phyloP scores from a whole-genome alignment of 2,888 invertebrate species.

The Epistrophe eligans region DNA sequence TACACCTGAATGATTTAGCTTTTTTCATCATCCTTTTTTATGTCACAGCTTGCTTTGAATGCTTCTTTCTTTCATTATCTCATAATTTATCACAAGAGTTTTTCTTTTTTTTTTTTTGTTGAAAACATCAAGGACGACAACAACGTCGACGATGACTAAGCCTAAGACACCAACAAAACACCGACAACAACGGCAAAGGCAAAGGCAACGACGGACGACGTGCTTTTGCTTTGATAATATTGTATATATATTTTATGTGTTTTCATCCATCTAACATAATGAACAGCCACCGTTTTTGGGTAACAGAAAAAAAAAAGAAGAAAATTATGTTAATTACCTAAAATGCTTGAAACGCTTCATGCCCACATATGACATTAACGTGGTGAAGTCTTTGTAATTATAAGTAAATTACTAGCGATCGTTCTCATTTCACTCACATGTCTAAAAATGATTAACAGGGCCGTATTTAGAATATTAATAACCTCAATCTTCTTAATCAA shows the following conservation, averaged over 20 bases:
- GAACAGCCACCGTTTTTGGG: conserved; percentile 16
- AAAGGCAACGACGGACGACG: neutral
- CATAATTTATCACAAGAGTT: conserved; percentile 35
- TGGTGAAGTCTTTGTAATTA: conserved; percentile 51
- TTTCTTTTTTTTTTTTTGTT: no score
- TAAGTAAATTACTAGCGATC: conserved; percentile 58
- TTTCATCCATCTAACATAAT: conserved; percentile 43
- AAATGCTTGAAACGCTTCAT: conserved; percentile 39
- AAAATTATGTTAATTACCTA: conserved; percentile 68
- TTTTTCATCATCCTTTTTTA: conserved; percentile 1
- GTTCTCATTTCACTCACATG: conserved; percentile 1
- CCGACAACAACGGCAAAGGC: no score
- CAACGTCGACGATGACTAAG: neutral
- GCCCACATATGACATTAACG: conserved; percentile 51
- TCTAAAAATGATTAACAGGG: neutral
- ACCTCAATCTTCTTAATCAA: no score
- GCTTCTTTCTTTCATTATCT: conserved; percentile 36
- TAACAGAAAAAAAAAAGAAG: neutral
- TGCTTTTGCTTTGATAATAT: conserved; percentile 12
- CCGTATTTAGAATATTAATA: neutral
- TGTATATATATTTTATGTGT: conserved; percentile 30
- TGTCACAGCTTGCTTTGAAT: conserved; percentile 24
- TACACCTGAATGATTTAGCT: neutral
- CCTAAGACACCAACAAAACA: neutral
- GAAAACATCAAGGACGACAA: conserved; percentile 37